These are phyloP conservation scores for Clarias batrachus DNA, from an alignment of 2,113 vertebrate genomes.

Conservation along the genomic window DNA sequence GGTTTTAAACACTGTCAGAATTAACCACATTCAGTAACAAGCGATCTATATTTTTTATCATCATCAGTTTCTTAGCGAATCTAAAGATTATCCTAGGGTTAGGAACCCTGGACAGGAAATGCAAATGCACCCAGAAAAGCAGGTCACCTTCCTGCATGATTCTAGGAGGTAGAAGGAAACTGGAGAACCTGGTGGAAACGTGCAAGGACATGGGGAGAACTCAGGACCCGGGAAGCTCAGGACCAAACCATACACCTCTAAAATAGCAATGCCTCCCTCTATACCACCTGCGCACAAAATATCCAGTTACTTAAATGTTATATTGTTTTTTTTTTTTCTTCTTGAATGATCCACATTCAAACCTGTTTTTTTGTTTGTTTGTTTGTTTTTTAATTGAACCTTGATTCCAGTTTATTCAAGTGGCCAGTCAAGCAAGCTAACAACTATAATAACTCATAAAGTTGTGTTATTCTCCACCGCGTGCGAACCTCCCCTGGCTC, in stretches of 20 bases:
- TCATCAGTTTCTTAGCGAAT: too few relatives aligned
- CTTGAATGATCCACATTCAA: background rate
- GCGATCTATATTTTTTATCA: too few relatives aligned
- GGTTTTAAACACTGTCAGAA: background rate
- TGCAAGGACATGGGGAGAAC: too few relatives aligned
- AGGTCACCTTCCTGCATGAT: background rate
- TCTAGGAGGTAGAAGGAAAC: background rate
- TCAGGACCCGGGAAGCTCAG: too few relatives aligned
- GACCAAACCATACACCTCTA: too few relatives aligned
- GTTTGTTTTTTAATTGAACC: background rate
- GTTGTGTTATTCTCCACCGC: background rate
- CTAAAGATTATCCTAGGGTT: too few relatives aligned
- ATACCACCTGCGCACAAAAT: too few relatives aligned
- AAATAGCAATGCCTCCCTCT: background rate
- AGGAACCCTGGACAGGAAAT: too few relatives aligned
- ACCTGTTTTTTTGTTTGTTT: too few relatives aligned
- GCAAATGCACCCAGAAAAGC: too few relatives aligned
- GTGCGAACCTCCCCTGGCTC: too few relatives aligned
- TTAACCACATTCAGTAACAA: background rate
- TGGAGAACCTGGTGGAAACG: background rate
- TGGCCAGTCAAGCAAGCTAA: background rate
- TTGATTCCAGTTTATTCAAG: background rate
- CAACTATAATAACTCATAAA: background rate
- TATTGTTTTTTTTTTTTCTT: too few relatives aligned
- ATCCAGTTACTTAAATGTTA: background rate